Conservation (phyloP, 1,140 invertebrate species). For the Mamestra configurata region DNA sequence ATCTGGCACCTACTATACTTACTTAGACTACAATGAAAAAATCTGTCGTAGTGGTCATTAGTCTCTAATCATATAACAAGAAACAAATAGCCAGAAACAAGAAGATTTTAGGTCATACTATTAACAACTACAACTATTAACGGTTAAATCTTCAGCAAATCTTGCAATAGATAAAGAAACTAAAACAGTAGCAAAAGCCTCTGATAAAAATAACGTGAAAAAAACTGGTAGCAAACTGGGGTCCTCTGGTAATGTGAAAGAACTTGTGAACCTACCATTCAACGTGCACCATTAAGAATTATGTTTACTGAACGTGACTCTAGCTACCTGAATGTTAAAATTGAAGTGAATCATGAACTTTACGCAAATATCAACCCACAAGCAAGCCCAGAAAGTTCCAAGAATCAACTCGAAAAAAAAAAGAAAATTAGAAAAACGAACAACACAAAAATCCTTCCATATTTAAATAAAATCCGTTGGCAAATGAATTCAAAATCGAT, state of each 20-base stretch:
- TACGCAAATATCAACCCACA: neutral
- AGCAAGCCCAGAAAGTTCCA: neutral
- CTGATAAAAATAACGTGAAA: too few species aligned
- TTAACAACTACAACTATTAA: too few species aligned
- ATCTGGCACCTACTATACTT: too few species aligned
- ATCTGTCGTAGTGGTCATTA: too few species aligned
- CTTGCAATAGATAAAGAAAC: too few species aligned
- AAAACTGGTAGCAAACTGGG: neutral
- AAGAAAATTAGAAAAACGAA: neutral
- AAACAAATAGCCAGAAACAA: too few species aligned
- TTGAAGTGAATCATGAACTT: neutral
- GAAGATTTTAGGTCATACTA: too few species aligned
- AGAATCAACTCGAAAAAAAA: neutral
- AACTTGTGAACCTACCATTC: neutral
- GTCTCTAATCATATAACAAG: too few species aligned
- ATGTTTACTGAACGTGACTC: conserved; percentile 8
- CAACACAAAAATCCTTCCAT: neutral
- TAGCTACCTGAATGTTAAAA: neutral
- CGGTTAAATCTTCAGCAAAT: too few species aligned
- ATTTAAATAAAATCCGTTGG: neutral
- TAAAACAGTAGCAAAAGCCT: too few species aligned
- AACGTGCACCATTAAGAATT: neutral
- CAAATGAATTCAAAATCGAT: conserved; percentile 2
- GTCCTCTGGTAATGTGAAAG: neutral
- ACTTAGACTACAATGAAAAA: too few species aligned